Conservation (phyloP, 2,113 vertebrate species). For the Dasyprocta punctata region DNA sequence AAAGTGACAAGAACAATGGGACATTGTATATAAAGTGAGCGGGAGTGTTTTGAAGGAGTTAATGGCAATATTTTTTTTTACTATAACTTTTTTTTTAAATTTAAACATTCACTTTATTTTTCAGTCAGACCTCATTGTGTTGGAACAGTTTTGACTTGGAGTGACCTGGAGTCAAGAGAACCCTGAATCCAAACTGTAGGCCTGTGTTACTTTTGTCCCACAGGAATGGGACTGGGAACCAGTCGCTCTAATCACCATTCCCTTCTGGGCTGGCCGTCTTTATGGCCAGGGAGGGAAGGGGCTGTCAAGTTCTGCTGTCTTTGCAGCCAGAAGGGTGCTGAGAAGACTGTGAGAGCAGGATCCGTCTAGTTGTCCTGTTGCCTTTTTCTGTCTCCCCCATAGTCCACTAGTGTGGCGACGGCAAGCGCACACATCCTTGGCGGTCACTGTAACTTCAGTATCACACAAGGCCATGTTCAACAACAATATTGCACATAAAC, state of each 20-base stretch:
- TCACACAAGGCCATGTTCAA: not conserved
- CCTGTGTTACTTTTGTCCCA: not conserved
- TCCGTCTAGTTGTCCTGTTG: not conserved
- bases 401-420: not conserved
- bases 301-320: too few relatives aligned
- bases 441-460: not conserved
- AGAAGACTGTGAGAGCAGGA: not conserved
- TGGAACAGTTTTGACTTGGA: not conserved
- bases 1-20: not conserved
- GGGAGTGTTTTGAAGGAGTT: not conserved
- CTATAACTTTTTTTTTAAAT: not conserved
- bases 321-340: not conserved
- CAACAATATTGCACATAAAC: too few relatives aligned
- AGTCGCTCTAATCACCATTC: accelerated
- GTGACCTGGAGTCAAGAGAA: not conserved
- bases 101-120: not conserved
- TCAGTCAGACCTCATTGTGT: not conserved
- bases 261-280: not conserved
- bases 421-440: accelerated
- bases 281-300: not conserved
- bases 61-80: not conserved
- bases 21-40: not conserved
- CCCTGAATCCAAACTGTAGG: not conserved
- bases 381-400: not conserved
- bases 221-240: not conserved